A percentile compares a stretch with the other conserved stretches of the same genome.
phyloP scores from a whole-genome alignment of 2,888 invertebrate genomes.

The Mesoligia furuncula region DNA sequence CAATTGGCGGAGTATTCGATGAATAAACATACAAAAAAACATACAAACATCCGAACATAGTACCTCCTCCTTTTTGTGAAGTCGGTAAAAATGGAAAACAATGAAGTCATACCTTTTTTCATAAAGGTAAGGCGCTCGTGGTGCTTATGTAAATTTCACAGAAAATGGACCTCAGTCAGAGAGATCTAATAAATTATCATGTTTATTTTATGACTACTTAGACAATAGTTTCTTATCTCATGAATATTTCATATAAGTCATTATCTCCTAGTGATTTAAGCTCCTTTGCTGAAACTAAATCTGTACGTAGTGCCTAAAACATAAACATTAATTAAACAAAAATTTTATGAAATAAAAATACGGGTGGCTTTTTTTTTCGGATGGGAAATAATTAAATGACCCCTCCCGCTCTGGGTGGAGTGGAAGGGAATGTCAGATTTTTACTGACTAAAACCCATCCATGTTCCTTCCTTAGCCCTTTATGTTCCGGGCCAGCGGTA shows the following conservation, averaged over 20 bases:
- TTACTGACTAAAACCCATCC: too few relatives aligned
- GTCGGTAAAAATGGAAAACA: background rate
- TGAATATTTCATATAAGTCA: slow-evolving; percentile 17
- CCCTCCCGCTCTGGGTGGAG: too few relatives aligned
- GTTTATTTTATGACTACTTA: slow-evolving; percentile 14
- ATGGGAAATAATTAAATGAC: too few relatives aligned
- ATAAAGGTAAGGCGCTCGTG: background rate
- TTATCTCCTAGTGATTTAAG: slow-evolving; percentile 20
- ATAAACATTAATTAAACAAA: background rate
- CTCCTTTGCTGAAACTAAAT: slow-evolving; percentile 23
- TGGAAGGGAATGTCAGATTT: too few relatives aligned
- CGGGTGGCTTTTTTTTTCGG: too few relatives aligned
- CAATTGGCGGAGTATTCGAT: too few relatives aligned
- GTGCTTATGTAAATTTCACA: slow-evolving; percentile 13
- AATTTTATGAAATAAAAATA: too few relatives aligned
- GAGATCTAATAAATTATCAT: background rate
- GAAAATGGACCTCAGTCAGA: background rate
- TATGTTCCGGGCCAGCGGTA: too few relatives aligned
- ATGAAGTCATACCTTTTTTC: slow-evolving; percentile 2
- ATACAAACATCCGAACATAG: too few relatives aligned
- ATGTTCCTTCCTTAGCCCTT: too few relatives aligned
- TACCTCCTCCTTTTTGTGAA: too few relatives aligned
- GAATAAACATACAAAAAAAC: too few relatives aligned
- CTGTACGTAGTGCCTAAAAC: background rate
- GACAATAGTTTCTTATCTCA: slow-evolving; percentile 11